Evolutionary conservation across 1,140 invertebrate species (phyloP).

Genomic region (Lasioglossum baleicum): DNA sequence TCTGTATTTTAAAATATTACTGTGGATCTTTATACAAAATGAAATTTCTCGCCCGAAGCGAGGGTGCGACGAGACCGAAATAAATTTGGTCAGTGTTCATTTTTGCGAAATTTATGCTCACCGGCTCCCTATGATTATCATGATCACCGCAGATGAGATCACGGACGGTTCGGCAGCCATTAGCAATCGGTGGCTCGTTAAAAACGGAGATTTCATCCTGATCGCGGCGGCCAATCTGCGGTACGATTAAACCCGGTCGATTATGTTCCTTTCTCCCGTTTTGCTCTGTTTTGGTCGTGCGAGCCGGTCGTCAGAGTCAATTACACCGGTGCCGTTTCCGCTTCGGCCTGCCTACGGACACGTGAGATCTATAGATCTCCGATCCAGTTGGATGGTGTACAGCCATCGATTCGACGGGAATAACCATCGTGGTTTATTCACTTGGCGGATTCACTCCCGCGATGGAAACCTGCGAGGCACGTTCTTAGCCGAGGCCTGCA

Average conservation of each 20-base stretch:
- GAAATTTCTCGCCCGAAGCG: background rate
- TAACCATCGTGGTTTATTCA: slow-evolving; percentile 26
- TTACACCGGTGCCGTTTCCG: background rate
- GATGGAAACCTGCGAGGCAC: background rate
- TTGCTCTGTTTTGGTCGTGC: background rate
- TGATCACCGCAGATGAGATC: background rate
- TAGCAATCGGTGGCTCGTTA: slow-evolving; percentile 22
- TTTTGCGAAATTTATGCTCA: slow-evolving; percentile 5
- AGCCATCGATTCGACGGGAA: slow-evolving; percentile 11
- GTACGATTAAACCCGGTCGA: slow-evolving; percentile 6
- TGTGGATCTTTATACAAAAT: no score
- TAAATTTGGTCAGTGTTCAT: background rate
- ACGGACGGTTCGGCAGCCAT: background rate
- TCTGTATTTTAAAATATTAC: no score
- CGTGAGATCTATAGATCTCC: no score
- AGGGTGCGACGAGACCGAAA: background rate
- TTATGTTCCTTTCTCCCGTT: background rate
- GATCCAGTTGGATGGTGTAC: no score
- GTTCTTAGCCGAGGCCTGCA: background rate
- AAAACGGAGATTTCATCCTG: background rate
- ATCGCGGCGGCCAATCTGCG: background rate
- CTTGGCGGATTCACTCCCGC: slow-evolving; percentile 8
- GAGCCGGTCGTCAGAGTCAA: background rate
- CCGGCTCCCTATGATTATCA: slow-evolving; percentile 9
- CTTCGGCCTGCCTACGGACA: background rate